Conservation (phyloP, 2,797 vertebrate genomes). For the Brachymystax lenok region DNA sequence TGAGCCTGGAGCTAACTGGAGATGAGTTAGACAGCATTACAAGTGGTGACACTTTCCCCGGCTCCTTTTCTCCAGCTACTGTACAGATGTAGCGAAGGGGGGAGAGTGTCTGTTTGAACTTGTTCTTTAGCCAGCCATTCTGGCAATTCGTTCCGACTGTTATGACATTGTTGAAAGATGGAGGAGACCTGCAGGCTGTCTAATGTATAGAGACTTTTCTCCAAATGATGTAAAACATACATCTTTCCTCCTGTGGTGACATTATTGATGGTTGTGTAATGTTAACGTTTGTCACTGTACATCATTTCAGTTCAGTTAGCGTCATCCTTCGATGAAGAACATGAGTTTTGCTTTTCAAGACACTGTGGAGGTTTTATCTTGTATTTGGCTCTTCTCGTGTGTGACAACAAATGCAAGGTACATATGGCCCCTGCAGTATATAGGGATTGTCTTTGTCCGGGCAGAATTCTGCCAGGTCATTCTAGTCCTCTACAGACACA, state of each 20-base stretch:
- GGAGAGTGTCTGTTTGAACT: background rate
- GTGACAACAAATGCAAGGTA: background rate
- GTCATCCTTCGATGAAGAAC: background rate
- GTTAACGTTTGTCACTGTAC: too few relatives aligned
- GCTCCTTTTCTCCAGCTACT: background rate
- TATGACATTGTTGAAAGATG: background rate
- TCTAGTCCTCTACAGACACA: background rate
- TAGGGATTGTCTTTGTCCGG: background rate
- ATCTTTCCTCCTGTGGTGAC: background rate
- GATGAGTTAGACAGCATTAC: conserved; percentile 33
- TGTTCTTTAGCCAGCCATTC: background rate
- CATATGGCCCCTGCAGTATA: background rate
- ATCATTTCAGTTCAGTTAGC: too few relatives aligned
- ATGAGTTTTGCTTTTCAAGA: background rate
- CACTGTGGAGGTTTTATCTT: too few relatives aligned
- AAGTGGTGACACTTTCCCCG: conserved; percentile 22
- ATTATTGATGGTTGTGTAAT: too few relatives aligned
- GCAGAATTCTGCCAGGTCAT: background rate
- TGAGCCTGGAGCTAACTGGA: conserved; percentile 57
- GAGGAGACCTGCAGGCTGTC: background rate
- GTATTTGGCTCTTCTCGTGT: background rate
- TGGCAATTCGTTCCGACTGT: background rate
- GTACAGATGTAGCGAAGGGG: background rate
- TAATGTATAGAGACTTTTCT: background rate
- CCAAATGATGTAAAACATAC: background rate